Evolutionary conservation across 1,140 invertebrate species (phyloP).

Genomic region (Drosophila pachea): DNA sequence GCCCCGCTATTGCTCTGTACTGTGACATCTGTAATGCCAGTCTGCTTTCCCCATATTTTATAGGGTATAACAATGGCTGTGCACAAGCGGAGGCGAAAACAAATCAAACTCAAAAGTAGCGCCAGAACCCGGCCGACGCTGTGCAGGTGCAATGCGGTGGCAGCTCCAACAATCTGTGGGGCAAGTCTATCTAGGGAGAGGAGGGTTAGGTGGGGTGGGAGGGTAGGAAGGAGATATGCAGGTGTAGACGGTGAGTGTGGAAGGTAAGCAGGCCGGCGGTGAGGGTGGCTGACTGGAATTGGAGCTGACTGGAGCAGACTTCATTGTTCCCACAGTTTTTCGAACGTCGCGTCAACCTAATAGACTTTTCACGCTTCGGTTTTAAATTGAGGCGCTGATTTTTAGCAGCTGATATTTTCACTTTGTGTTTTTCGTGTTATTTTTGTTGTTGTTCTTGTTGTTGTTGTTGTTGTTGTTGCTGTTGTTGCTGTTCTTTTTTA

Average conservation of each 20-base stretch:
- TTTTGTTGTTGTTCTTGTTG: no score
- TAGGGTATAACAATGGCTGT: slow-evolving; percentile 30
- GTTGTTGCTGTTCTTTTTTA: no score
- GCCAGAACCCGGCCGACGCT: slow-evolving; percentile 33
- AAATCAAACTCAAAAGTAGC: slow-evolving; percentile 55
- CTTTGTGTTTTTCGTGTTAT: not conserved
- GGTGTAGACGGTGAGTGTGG: no score
- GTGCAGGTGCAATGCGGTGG: slow-evolving; percentile 53
- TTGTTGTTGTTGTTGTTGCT: no score
- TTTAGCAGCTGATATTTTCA: slow-evolving; percentile 56
- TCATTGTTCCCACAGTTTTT: slow-evolving; percentile 70
- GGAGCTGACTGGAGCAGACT: slow-evolving; percentile 59
- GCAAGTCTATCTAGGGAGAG: not conserved
- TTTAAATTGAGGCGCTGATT: slow-evolving; percentile 75
- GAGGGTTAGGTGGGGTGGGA: no score
- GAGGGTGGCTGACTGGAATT: slow-evolving; percentile 28
- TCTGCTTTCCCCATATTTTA: not conserved
- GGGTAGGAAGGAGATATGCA: no score
- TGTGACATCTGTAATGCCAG: not conserved
- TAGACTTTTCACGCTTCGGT: slow-evolving; percentile 74
- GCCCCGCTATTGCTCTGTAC: no score
- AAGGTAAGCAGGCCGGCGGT: not conserved
- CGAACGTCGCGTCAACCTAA: slow-evolving; percentile 57
- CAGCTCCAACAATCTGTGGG: slow-evolving; percentile 25
- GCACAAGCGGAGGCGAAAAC: slow-evolving; percentile 23